Base-by-base conservation (phyloP, 92 coral and sea anemone genomes). In the Zoanthus sansibaricus region DNA sequence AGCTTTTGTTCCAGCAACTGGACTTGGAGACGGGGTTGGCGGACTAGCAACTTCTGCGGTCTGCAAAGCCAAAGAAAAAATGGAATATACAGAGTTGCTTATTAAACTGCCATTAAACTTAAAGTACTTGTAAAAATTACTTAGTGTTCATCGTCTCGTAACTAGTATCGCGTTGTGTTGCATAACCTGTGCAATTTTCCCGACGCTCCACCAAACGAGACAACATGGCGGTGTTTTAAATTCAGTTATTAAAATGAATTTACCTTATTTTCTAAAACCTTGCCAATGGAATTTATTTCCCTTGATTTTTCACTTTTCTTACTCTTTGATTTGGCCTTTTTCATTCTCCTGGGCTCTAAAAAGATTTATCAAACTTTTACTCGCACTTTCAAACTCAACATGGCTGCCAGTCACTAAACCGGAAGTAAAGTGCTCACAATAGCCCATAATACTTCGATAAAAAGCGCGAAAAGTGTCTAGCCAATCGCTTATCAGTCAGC, bases 241-340 rank as follows among this genome's bases (percentile, higher is more conserved):
- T 14, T 71, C 21, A 58, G 42, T 18, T 56, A 13, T 62, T 17
- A 76, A 88, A 51, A 69, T 48, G 45, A 44, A 71, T 82, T 82
- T 87, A 94, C 98, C 93, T 86, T 92, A 77, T 76, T 84, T 44
- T 94, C 94, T 51, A 88, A 79, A 32, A 84, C 49, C 71, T 74
- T 87, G n/a, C 89, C 44, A 1, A 89, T 79, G 48, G 89, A 76
- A 72, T 79, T 89, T 16, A 51, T 64, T 47, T 95, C 98, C 94
- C 88, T 91, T 64, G 88, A 89, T 83, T 85, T 89, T 58, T 92
- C 95, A 68, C 82, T 54, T 89, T 97, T 97, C 89, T 95, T 97
- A 77, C 91, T 83, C 87, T 97, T 97, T 13, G 98, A 93, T 83
- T 97, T 97, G 3, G 99, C 93, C 87, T 97, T 97, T 18, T 98